phyloP scores from a whole-genome alignment of 2,797 vertebrate species.

The Sebastolobus alascanus region DNA sequence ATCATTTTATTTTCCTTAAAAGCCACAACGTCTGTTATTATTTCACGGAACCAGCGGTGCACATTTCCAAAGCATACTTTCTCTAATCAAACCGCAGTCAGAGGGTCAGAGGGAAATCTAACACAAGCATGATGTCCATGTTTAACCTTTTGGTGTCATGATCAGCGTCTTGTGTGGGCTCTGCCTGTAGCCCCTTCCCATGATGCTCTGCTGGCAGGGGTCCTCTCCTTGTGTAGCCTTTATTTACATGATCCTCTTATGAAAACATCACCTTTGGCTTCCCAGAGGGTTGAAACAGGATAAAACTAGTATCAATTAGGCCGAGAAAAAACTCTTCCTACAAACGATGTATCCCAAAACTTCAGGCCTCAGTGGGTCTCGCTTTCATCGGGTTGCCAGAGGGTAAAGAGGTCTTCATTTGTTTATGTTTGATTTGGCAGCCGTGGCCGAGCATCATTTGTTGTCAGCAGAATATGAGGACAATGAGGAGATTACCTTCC shows the following conservation, averaged over 20 bases:
- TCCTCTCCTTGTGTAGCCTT: slow-evolving; percentile 64
- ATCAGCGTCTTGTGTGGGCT: slow-evolving; percentile 84
- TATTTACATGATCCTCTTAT: slow-evolving; percentile 78
- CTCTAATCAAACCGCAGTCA: slow-evolving; percentile 41
- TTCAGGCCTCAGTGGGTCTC: slow-evolving; percentile 49
- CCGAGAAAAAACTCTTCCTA: slow-evolving; percentile 45
- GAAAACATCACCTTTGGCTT: slow-evolving; percentile 83
- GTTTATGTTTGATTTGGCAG: slow-evolving; percentile 82
- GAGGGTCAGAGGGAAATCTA: slow-evolving; percentile 43
- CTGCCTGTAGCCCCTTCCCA: slow-evolving; percentile 77
- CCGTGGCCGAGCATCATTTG: slow-evolving; percentile 45
- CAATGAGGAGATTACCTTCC: slow-evolving; percentile 39
- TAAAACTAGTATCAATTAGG: slow-evolving; percentile 80
- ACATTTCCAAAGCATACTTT: slow-evolving; percentile 20
- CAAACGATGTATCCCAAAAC: slow-evolving; percentile 63
- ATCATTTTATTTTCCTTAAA: background rate
- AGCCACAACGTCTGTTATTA: background rate
- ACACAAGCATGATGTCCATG: slow-evolving; percentile 61
- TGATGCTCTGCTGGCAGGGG: slow-evolving; percentile 77
- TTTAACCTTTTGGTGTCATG: slow-evolving; percentile 69
- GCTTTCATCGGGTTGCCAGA: slow-evolving; percentile 74
- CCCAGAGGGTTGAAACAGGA: slow-evolving; percentile 72
- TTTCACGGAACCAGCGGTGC: slow-evolving; percentile 5
- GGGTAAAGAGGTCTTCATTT: slow-evolving; percentile 60
- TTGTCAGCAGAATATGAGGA: slow-evolving; percentile 51